A percentile compares a stretch with the other conserved stretches of the same genome.
phyloP scores from a whole-genome alignment of 2,797 vertebrate genomes.

The Hozukius guyotensis region DNA sequence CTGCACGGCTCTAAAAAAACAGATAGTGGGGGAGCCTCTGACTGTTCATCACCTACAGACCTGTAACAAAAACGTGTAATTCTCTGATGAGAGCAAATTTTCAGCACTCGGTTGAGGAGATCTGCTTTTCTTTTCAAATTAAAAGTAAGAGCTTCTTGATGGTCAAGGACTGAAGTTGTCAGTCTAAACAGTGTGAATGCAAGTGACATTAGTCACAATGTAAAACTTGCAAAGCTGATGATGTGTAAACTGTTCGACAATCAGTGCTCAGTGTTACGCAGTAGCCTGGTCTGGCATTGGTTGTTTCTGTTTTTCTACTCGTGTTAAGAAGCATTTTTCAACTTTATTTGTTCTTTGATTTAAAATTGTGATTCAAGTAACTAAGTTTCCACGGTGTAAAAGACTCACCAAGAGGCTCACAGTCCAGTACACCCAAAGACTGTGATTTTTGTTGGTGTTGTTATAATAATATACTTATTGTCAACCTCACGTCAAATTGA shows the following conservation, averaged over 20 bases:
- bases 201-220: background rate
- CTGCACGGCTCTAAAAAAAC: background rate
- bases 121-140: background rate
- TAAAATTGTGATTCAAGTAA: background rate
- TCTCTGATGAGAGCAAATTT: background rate
- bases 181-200: background rate
- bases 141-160: background rate
- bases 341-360: background rate
- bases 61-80: background rate
- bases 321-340: background rate
- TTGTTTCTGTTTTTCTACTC: background rate
- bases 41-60: background rate
- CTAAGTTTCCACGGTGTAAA: background rate
- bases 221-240: background rate
- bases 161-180: background rate
- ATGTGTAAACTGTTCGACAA: background rate
- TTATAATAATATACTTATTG: background rate
- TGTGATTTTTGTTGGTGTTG: no score
- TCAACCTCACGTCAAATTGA: background rate
- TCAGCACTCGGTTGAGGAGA: background rate
- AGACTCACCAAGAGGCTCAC: background rate
- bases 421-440: background rate
- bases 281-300: background rate
- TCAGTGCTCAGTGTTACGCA: background rate
- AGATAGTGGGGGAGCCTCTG: background rate